Base-by-base conservation (phyloP, 2,888 invertebrate species). In the Caenorhabditis plicata region DNA sequence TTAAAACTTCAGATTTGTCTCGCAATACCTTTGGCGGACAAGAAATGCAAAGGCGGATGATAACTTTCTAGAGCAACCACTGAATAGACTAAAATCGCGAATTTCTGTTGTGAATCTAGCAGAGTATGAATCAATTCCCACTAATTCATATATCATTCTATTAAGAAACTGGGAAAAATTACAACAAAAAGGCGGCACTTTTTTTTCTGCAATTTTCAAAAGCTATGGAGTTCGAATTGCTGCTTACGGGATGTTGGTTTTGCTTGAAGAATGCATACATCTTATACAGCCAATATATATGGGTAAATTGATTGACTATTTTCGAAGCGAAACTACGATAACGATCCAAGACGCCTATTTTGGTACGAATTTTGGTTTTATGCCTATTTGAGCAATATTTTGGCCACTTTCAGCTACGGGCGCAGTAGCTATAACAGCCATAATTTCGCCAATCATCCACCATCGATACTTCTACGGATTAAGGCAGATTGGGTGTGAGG, bases 391-490 rank as follows among this genome's bases (percentile, higher is more conserved):
- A 13, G 7, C 7, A 13, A 27, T 9, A 27, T 13, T 9, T 9
- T 9, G 29, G 13, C 29, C 29, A 9, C 29, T 9, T 27, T 9
- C 29, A 27, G 42, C 80, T 78, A 47, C 81, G 76, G 23, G 52
- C 0, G 64, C 64, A 4, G 56, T 75, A 2, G 61, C 68, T 2
- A 2, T 61, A 1, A 47, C 62, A 11, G 64, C 67, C 1, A 46
- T 66, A 4, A 11, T 68, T 15, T 47, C 50, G 19, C 58, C 64
- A 0, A n/a, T 58, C 33, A 67, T 89, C n/a, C 87, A 89, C 64
- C 95, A 95, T 83, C 90, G 90, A 0, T 91, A 90, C 80, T 90
- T 92, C 87, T 87, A 92, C 85, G 88, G 87, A 17, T 87, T 89
- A 15, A 85, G 89, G 47, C 88, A 89, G 74, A 86, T 89, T 82